phyloP scores from a whole-genome alignment of 2,113 vertebrate genomes.

The Vicugna pacos region DNA sequence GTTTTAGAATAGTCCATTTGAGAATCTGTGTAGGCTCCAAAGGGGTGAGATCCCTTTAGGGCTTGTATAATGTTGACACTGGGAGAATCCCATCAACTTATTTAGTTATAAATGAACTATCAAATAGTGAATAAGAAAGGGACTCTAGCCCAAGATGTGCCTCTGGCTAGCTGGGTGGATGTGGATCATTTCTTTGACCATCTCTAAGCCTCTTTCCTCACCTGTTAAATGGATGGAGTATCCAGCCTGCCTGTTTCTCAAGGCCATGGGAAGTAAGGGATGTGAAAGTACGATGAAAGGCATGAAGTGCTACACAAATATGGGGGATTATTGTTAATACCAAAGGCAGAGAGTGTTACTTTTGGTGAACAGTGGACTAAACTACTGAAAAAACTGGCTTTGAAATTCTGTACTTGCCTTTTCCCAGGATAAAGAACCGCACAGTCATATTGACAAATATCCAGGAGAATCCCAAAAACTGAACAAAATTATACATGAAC shows the following conservation, averaged over 20 bases:
- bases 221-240: neutral
- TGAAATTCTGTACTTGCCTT: slow-evolving; percentile 88
- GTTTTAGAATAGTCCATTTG: neutral
- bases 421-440: slow-evolving; percentile 93
- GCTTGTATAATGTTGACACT: neutral
- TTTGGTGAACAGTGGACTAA: neutral
- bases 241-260: neutral
- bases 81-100: neutral
- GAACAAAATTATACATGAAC: slow-evolving; percentile 96
- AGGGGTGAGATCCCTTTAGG: neutral
- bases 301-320: neutral
- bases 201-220: neutral
- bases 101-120: neutral
- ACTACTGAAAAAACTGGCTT: neutral
- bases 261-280: neutral
- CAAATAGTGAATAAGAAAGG: neutral
- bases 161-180: neutral
- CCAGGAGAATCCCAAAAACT: slow-evolving; percentile 98
- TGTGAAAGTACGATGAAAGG: neutral
- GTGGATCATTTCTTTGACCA: neutral
- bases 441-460: slow-evolving; percentile 98
- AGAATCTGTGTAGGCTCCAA: neutral
- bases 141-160: neutral
- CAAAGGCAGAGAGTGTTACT: neutral
- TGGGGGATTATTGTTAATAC: neutral